phyloP scores from a whole-genome alignment of 1,140 invertebrate genomes.

The Sinella curviseta region DNA sequence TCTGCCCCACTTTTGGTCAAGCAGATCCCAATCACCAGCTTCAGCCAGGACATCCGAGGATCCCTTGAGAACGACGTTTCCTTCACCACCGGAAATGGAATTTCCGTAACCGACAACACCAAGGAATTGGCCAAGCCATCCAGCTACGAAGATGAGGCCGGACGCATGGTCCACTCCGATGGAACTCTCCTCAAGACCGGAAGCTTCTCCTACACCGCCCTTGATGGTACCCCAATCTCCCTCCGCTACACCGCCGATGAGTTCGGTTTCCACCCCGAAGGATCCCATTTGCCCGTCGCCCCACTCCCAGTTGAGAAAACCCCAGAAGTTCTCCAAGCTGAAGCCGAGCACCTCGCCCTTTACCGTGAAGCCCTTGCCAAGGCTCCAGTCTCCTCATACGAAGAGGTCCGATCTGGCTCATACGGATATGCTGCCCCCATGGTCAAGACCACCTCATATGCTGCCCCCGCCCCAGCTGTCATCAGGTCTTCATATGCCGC shows the following conservation, averaged over 20 bases:
- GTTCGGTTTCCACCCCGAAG: constrained; percentile 60
- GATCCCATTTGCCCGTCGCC: constrained; percentile 47
- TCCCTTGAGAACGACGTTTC: background rate
- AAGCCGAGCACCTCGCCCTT: background rate
- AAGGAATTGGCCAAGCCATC: background rate
- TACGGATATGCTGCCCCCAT: background rate
- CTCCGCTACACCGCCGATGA: constrained; percentile 66
- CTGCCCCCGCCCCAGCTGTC: background rate
- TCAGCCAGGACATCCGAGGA: constrained; percentile 6
- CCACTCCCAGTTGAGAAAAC: constrained; percentile 35
- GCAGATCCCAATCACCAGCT: constrained; percentile 10
- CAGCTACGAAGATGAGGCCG: background rate
- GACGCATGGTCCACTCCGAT: background rate
- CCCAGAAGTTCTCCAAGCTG: background rate
- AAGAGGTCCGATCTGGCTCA: too few species aligned
- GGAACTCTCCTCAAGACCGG: background rate
- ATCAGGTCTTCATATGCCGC: background rate
- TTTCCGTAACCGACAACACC: constrained; percentile 7
- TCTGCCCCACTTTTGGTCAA: background rate
- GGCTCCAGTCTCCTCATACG: background rate
- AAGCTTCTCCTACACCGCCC: constrained; percentile 64
- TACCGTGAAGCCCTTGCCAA: background rate
- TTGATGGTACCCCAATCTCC: constrained; percentile 64
- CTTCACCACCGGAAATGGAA: constrained; percentile 12
- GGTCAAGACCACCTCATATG: background rate